phyloP scores from a whole-genome alignment of 2,113 vertebrate species.

The Hyla sarda region DNA sequence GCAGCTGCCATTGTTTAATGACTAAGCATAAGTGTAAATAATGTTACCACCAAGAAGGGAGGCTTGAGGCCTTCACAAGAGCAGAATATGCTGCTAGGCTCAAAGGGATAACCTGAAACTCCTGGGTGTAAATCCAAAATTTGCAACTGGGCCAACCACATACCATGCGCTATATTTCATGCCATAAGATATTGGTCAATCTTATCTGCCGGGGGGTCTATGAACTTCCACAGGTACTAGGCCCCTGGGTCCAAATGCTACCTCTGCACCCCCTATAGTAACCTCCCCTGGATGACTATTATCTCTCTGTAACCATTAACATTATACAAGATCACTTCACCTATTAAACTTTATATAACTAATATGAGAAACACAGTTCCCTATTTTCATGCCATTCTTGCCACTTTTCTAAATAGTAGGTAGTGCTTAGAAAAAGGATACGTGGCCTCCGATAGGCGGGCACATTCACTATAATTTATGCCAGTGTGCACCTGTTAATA shows the following conservation, averaged over 20 bases:
- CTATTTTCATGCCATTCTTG: too few species aligned
- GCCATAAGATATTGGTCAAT: neutral
- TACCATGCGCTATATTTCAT: neutral
- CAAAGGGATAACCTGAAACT: neutral
- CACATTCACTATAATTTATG: too few species aligned
- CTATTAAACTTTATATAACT: too few species aligned
- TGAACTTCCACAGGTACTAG: neutral
- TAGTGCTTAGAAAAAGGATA: too few species aligned
- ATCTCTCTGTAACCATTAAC: too few species aligned
- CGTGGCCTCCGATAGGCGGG: too few species aligned
- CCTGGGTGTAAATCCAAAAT: neutral
- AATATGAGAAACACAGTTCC: too few species aligned
- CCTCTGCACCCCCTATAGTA: neutral
- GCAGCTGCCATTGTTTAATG: conserved; percentile 28
- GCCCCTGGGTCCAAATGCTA: neutral
- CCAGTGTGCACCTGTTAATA: too few species aligned
- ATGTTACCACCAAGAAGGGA: conserved; percentile 8
- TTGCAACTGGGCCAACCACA: neutral
- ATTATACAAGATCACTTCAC: too few species aligned
- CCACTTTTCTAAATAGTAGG: too few species aligned
- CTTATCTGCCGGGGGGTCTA: neutral
- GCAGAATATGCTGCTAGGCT: neutral
- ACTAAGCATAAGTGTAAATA: neutral
- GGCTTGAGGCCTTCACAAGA: neutral
- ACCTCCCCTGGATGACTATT: too few species aligned